Evolutionary conservation across 2,797 vertebrate genomes (phyloP), one percentile per base, ranked within the genome.

Genomic region (Nyctalus aviator): DNA sequence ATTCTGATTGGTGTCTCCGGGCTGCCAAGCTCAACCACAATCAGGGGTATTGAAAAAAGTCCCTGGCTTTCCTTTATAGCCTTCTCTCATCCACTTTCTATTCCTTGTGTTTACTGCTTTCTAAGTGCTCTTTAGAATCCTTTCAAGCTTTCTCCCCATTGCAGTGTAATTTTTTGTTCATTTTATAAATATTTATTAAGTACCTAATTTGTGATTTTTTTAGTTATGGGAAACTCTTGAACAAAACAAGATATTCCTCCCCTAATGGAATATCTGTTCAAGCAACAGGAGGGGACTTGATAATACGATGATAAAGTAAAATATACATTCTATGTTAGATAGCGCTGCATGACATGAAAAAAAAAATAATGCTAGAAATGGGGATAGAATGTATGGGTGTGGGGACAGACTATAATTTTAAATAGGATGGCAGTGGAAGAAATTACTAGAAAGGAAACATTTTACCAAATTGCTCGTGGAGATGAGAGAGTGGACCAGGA

Each of bases 161-260:
- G 30, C 30, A 66, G 27, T 50, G 23, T 44, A 88, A 23, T n/a
- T 32, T 93, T 83, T 83, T 1, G 41, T 55, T 64, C 9, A 66
- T 83, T 86, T 89, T 64, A 92, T 30, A 35, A 83, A 37, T 83
- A 35, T 46, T 68, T 82, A 59, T 64, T 88, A 44, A 90, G 46
- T 77, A 30, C 7, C 4, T 37, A 79, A 8, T 32, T 71, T 69
- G 18, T n/a, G 6, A 1, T 30, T 66, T 76, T 76, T 85, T 78
- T 83, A 20, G 17, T 76, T 84, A 18, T 69, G 11, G n/a, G 20
- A 27, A 86, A 72, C 14, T 7, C 44, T 84, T 64, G 18, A 87
- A 76, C 5, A 50, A 92, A 92, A 77, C 48, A 88, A 6, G 75
- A 21, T 35, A 69, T 44, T 8, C 27, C 23, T 46, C 30, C 13